A percentile compares a stretch with the other conserved stretches of the same genome.
phyloP scores from a whole-genome alignment of 2,797 vertebrate species.

The Meda fulgida region DNA sequence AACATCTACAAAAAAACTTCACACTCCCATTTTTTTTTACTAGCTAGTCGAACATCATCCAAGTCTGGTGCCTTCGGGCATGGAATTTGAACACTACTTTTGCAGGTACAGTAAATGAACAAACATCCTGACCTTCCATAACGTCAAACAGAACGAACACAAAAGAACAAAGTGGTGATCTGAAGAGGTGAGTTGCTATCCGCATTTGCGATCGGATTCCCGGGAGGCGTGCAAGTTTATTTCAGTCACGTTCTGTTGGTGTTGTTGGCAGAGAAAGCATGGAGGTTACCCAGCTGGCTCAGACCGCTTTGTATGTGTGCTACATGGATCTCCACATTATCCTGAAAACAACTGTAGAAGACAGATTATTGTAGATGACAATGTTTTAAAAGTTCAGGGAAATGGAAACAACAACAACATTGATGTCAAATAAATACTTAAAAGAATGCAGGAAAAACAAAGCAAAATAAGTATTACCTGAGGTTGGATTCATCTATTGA shows the following conservation, averaged over 20 bases:
- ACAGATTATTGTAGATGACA: not conserved
- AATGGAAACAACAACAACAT: no score
- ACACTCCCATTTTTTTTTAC: not conserved
- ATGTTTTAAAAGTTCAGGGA: not conserved
- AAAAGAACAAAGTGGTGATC: constrained; percentile 4
- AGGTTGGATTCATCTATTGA: constrained; percentile 96
- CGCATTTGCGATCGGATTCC: not conserved
- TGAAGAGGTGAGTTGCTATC: constrained; percentile 16
- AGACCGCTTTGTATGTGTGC: constrained; percentile 99
- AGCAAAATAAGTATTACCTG: constrained; percentile 79
- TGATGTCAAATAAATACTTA: not conserved
- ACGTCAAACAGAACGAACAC: constrained; percentile 2
- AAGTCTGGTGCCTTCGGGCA: not conserved
- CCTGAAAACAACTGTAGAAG: constrained; percentile 91
- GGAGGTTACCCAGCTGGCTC: constrained; percentile 98
- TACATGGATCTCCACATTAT: constrained; percentile 99
- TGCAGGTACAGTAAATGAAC: constrained; percentile 36
- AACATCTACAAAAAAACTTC: constrained; percentile 18
- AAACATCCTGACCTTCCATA: constrained; percentile 9
- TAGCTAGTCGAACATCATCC: constrained; percentile 14
- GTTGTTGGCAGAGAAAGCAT: constrained; percentile 97
- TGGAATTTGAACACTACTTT: constrained; percentile 15
- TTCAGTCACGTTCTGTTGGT: constrained; percentile 89
- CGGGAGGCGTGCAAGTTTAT: not conserved
- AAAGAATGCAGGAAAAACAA: not conserved